Conservation (phyloP, 2,888 invertebrate species). For the Himalopsyche anomala region DNA sequence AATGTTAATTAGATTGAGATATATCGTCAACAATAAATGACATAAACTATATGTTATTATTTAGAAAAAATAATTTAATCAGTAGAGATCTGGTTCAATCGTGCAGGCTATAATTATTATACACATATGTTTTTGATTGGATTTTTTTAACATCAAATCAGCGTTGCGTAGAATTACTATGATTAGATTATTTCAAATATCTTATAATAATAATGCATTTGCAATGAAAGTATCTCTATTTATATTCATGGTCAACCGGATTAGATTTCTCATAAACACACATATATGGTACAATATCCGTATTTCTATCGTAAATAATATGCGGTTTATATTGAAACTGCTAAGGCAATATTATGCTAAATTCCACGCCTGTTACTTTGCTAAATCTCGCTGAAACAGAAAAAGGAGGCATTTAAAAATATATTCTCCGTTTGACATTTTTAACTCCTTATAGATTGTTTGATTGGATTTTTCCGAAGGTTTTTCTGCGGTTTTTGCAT, state of each 20-base stretch:
- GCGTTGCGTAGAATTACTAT: too few species aligned
- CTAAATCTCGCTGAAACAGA: too few species aligned
- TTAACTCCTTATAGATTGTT: not conserved
- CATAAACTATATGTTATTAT: too few species aligned
- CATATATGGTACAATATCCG: conserved; percentile 2
- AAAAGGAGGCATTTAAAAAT: too few species aligned
- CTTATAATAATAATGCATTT: not conserved
- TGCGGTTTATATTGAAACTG: not conserved
- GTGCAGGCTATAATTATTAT: too few species aligned
- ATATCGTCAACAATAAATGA: too few species aligned
- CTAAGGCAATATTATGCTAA: not conserved
- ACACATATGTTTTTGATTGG: too few species aligned
- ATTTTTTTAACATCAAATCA: too few species aligned
- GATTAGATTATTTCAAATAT: not conserved
- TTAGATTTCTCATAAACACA: not conserved
- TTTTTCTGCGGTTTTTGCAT: not conserved
- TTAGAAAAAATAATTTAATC: too few species aligned
- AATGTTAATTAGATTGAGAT: too few species aligned
- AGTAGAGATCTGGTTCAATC: too few species aligned
- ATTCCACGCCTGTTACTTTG: not conserved
- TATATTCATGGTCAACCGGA: not conserved
- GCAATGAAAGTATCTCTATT: not conserved
- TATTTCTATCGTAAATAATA: not conserved
- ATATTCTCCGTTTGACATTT: too few species aligned
- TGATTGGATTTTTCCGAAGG: not conserved